Evolutionary conservation across 2,888 invertebrate genomes (phyloP).

Genomic region (Oscheius sp.): DNA sequence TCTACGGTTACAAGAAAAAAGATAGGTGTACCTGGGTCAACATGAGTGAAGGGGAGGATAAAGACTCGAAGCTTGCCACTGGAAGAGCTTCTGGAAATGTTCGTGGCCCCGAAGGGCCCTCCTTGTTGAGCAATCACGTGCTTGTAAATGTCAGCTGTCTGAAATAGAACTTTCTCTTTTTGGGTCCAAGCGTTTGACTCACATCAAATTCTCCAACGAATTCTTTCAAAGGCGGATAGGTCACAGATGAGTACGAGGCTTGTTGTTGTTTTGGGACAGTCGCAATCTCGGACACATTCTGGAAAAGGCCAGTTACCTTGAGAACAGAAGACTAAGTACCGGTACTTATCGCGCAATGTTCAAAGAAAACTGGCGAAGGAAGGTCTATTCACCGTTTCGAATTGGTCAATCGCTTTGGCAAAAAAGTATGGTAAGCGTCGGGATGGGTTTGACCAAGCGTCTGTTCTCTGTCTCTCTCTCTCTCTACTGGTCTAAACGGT

Average conservation of each 20-base stretch:
- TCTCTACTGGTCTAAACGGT: no score
- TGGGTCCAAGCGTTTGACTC: neutral
- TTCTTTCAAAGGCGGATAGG: constrained; percentile 13
- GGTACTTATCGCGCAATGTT: no score
- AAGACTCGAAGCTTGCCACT: constrained; percentile 56
- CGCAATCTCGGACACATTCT: no score
- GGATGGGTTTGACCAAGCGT: no score
- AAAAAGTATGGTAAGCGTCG: no score
- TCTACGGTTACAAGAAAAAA: neutral
- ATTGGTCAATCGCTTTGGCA: no score
- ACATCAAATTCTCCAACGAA: constrained; percentile 28
- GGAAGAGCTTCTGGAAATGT: neutral
- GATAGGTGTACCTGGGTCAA: constrained; percentile 57
- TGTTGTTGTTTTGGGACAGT: neutral
- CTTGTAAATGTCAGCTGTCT: constrained; percentile 55
- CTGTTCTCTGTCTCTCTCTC: no score
- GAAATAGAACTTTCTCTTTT: neutral
- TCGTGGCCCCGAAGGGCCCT: neutral
- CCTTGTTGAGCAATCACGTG: constrained; percentile 31
- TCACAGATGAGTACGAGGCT: neutral
- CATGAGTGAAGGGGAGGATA: constrained; percentile 64
- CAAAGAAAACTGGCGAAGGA: no score
- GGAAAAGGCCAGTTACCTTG: no score
- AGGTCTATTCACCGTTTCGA: no score
- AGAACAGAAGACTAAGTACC: no score